phyloP scores from a whole-genome alignment of 2,888 invertebrate genomes.

The Drosophila meridionalis region DNA sequence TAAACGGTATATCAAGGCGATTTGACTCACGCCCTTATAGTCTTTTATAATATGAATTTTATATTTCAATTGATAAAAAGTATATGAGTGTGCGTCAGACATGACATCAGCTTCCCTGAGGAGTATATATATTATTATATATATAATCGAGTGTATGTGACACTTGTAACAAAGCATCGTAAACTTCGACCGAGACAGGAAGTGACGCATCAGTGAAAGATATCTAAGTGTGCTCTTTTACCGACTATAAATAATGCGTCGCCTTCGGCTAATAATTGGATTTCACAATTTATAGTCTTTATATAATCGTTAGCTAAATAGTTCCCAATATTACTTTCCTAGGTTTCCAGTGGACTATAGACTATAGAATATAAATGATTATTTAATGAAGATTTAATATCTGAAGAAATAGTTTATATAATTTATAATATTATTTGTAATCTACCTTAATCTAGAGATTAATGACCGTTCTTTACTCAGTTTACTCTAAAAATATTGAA shows the following conservation, averaged over 20 bases:
- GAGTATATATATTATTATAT: neutral
- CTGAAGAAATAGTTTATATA: no score
- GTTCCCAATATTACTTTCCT: neutral
- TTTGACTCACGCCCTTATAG: slow-evolving; percentile 62
- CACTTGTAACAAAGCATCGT: slow-evolving; percentile 18
- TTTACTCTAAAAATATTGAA: no score
- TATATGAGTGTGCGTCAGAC: slow-evolving; percentile 25
- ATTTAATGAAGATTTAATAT: no score
- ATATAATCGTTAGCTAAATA: neutral
- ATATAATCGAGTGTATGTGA: slow-evolving; percentile 14
- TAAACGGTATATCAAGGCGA: slow-evolving; percentile 31
- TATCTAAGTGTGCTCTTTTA: neutral
- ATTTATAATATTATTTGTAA: no score
- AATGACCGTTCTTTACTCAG: no score
- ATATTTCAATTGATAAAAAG: slow-evolving; percentile 52
- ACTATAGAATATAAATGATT: no score
- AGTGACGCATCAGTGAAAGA: slow-evolving; percentile 38
- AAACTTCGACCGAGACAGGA: slow-evolving; percentile 31
- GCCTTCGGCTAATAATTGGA: neutral
- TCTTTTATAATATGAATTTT: slow-evolving; percentile 32
- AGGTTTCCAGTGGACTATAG: neutral
- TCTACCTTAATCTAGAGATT: no score
- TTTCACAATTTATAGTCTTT: neutral
- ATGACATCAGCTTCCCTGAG: slow-evolving; percentile 60
- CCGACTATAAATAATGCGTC: neutral